Evolutionary conservation across 2,113 vertebrate species (phyloP).

Genomic region (Heliornis fulica): DNA sequence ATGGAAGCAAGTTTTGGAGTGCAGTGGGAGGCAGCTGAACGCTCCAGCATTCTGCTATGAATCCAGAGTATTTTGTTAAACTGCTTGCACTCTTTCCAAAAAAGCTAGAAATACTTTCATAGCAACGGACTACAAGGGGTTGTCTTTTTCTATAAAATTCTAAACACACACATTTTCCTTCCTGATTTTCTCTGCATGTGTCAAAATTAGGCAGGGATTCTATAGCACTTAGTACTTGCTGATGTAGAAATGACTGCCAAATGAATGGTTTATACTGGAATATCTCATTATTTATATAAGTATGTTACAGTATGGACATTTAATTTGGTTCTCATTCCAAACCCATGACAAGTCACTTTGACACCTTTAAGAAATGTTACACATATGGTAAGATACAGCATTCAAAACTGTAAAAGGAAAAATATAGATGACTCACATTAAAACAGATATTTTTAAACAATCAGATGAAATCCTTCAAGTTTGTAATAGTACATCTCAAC

Average conservation of each 20-base stretch:
- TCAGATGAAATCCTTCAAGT: slow-evolving; percentile 62
- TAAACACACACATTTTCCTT: slow-evolving; percentile 19
- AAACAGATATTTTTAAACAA: slow-evolving; percentile 64
- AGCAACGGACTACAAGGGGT: neutral
- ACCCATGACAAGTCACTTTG: slow-evolving; percentile 72
- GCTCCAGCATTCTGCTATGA: neutral
- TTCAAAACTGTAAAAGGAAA: slow-evolving; percentile 65
- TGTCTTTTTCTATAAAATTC: slow-evolving; percentile 5
- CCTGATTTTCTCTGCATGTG: neutral
- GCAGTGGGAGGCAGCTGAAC: neutral
- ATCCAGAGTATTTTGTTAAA: slow-evolving; percentile 19
- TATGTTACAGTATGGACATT: slow-evolving; percentile 61
- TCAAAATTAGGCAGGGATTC: slow-evolving; percentile 29
- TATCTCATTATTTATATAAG: slow-evolving; percentile 73
- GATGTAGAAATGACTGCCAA: slow-evolving; percentile 67
- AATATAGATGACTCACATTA: slow-evolving; percentile 65
- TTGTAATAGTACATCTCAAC: slow-evolving; percentile 20
- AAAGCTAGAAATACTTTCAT: slow-evolving; percentile 17
- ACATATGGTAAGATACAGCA: slow-evolving; percentile 66
- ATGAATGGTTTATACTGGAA: slow-evolving; percentile 75
- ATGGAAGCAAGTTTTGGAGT: neutral
- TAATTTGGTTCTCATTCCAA: slow-evolving; percentile 78
- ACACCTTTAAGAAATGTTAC: slow-evolving; percentile 77
- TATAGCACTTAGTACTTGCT: slow-evolving; percentile 38
- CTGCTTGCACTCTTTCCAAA: neutral